Evolutionary conservation across 2,888 invertebrate genomes (phyloP).

Genomic region (Eudemis profundana): DNA sequence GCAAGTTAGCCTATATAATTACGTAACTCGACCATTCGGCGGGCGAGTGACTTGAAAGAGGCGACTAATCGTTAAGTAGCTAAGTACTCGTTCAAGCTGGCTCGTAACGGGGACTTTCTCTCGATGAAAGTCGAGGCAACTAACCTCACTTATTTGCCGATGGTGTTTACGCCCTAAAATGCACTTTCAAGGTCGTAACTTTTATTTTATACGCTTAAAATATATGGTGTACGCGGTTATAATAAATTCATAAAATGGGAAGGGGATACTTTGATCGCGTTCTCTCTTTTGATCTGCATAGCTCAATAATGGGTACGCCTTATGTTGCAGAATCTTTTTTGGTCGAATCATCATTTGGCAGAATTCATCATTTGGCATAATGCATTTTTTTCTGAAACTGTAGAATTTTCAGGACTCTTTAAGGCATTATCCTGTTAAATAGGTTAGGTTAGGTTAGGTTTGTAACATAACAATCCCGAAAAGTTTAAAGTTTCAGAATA

Average conservation of each 20-base stretch:
- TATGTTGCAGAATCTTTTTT: too few relatives aligned
- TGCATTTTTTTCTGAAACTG: too few relatives aligned
- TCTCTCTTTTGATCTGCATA: neutral
- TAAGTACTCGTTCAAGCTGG: conserved; percentile 49
- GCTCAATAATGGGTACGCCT: neutral
- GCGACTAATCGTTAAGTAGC: conserved; percentile 50
- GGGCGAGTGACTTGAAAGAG: conserved; percentile 47
- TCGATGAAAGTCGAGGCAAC: conserved; percentile 74
- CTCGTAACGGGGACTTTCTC: conserved; percentile 74
- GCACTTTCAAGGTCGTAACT: conserved; percentile 32
- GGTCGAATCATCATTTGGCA: too few relatives aligned
- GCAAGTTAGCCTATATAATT: conserved; percentile 47
- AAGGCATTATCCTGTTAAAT: too few relatives aligned
- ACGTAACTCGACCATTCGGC: conserved; percentile 51
- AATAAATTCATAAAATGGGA: neutral
- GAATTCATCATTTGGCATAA: too few relatives aligned
- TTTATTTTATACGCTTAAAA: conserved; percentile 21
- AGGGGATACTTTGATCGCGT: neutral
- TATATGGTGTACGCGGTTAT: conserved; percentile 3
- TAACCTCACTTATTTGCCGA: conserved; percentile 34
- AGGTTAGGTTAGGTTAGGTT: too few relatives aligned
- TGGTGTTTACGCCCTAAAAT: conserved; percentile 31
- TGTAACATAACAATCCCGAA: too few relatives aligned
- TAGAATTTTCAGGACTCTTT: too few relatives aligned
- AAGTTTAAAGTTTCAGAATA: too few relatives aligned